Base-by-base conservation (phyloP, 2,888 invertebrate species). In the Lasioglossum vierecki region DNA sequence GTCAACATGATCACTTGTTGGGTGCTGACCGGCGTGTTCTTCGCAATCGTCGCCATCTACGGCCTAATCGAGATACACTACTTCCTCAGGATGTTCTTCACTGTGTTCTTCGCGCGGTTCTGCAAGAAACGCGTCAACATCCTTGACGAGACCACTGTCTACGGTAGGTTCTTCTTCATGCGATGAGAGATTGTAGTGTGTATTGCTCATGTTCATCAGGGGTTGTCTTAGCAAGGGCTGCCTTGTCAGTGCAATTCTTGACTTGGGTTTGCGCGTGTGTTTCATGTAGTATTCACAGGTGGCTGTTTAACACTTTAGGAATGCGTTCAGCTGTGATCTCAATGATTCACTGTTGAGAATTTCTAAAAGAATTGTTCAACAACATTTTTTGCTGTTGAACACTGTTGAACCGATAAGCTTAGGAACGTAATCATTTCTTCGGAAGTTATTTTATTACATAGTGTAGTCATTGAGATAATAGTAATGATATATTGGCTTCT, bases 51-150 rank as follows among this genome's bases (percentile, higher is more conserved):
- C 83, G 90, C 97, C 49, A 93, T 97, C 11, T 97, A 97, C 92
- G 95, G 96, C 76, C 93, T 96, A 80, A 96, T 97, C 91, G 98
- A 98, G 95, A 95, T 98, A 70, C 97, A 97, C 94, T 98, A 98
- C 94, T 97, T 98, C 93, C 93, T 97, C 88, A 96, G 98, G 91
- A 96, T 97, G 94, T 95, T 96, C 89, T 95, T 97, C 89, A 97
- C 97, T 89, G 96, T 97, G 73, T 91, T 97, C 88, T 95, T 96
- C 88, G 97, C 97, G 46, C 96, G 96, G 85, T 96, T 97, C 84
- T 96, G 96, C 93, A 96, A 97, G 95, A 96, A 96, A 83, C 96
- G 95, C 91, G 96, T 96, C 84, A 96, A 96, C 92, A 96, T 98
- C 89, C 95, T 97, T 88, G 97, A 97, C 92, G 96, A 96, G 89